Percentiles rank a stretch among this genome's conserved stretches.
phyloP scores from a whole-genome alignment of 2,888 invertebrate genomes.

The Rotaria sp. region DNA sequence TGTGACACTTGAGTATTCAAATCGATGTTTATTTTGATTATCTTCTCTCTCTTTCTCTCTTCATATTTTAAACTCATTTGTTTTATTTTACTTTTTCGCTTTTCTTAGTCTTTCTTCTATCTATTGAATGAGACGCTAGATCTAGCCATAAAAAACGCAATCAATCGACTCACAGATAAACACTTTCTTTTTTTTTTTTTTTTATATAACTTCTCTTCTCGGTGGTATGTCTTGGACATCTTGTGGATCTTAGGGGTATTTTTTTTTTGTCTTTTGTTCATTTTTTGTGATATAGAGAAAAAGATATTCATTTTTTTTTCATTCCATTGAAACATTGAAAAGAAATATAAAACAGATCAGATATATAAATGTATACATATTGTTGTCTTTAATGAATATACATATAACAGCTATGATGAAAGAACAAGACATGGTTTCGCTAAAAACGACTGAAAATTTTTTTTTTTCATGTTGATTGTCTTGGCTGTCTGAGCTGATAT shows the following conservation, averaged over 20 bases:
- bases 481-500: slow-evolving; percentile 16
- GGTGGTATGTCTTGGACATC: neutral
- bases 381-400: too few relatives aligned
- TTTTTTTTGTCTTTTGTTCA: neutral
- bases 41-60: neutral
- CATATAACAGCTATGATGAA: neutral
- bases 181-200: neutral
- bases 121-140: neutral
- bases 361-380: neutral
- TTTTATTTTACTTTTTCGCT: neutral
- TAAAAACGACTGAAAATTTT: neutral
- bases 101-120: neutral
- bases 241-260: neutral
- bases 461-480: neutral
- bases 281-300: neutral
- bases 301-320: neutral
- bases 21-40: slow-evolving; percentile 11
- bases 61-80: slow-evolving; percentile 18
- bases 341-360: neutral
- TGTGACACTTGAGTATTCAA: slow-evolving; percentile 11
- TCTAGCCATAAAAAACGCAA: neutral
- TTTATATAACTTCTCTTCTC: neutral
- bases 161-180: neutral
- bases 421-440: slow-evolving; percentile 5
- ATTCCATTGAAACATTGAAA: neutral